These are phyloP conservation scores for Xylophagus ater DNA, from an alignment of 2,888 invertebrate genomes.

Conservation along the genomic window DNA sequence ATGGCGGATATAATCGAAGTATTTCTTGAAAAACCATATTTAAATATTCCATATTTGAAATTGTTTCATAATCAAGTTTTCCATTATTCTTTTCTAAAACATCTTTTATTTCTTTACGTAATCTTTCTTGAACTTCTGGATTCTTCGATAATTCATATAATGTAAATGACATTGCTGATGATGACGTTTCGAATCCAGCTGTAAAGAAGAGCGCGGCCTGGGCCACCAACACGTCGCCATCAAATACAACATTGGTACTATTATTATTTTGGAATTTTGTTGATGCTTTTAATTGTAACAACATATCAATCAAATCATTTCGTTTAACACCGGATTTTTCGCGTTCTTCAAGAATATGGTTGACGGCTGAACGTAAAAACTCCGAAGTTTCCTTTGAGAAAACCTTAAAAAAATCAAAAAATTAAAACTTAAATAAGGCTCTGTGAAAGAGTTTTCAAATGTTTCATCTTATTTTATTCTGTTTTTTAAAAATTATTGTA, in stretches of 20 bases:
- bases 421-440: not conserved
- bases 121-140: slow-evolving; percentile 35
- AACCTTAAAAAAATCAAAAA: slow-evolving; percentile 20
- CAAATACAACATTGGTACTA: slow-evolving; percentile 21
- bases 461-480: too few relatives aligned
- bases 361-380: slow-evolving; percentile 36
- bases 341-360: slow-evolving; percentile 36
- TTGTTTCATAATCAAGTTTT: slow-evolving; percentile 26
- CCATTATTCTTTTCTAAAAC: slow-evolving; percentile 21
- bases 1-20: slow-evolving; percentile 33
- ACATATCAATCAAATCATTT: slow-evolving; percentile 42
- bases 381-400: slow-evolving; percentile 25
- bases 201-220: slow-evolving; percentile 35
- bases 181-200: slow-evolving; percentile 37
- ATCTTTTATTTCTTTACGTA: slow-evolving; percentile 37
- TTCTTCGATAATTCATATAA: slow-evolving; percentile 38
- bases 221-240: slow-evolving; percentile 30
- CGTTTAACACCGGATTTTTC: slow-evolving; percentile 32
- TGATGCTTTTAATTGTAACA: slow-evolving; percentile 37
- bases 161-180: slow-evolving; percentile 40
- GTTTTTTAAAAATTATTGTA: too few relatives aligned
- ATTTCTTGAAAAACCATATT: slow-evolving; percentile 37
- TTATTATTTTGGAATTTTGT: slow-evolving; percentile 19
- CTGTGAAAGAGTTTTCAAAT: not conserved
- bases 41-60: slow-evolving; percentile 31